Conservation (phyloP, 2,888 invertebrate species). For the Nemotelus nigrinus region DNA sequence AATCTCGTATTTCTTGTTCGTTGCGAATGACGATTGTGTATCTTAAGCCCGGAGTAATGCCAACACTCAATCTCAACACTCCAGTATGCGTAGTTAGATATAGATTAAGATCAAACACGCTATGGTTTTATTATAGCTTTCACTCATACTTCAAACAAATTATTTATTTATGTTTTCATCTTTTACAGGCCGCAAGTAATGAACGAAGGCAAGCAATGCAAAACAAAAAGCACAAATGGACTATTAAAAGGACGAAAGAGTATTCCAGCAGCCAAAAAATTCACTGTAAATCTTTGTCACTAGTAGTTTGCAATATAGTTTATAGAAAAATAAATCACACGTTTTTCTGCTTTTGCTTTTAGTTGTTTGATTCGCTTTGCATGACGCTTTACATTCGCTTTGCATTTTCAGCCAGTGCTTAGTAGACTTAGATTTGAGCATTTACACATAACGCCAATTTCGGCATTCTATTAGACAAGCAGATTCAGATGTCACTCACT, state of each 20-base stretch:
- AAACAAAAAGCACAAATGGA: too few species aligned
- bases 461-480: background rate
- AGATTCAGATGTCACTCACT: background rate
- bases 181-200: too few species aligned
- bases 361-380: conserved; percentile 45
- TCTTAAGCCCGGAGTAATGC: too few species aligned
- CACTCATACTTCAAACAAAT: too few species aligned
- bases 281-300: background rate
- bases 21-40: too few species aligned
- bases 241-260: too few species aligned
- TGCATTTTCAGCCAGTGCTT: background rate
- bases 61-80: too few species aligned
- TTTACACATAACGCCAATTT: background rate
- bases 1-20: background rate
- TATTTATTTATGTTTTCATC: too few species aligned
- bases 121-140: too few species aligned
- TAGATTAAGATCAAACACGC: too few species aligned
- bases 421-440: background rate
- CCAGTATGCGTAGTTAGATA: too few species aligned
- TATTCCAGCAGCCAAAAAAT: background rate
- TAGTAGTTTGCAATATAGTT: background rate
- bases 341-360: conserved; percentile 27
- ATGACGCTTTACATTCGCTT: conserved; percentile 8
- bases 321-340: conserved; percentile 6
- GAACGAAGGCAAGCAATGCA: too few species aligned